Base-by-base conservation (phyloP, 2,113 vertebrate genomes). In the Panthera leo region DNA sequence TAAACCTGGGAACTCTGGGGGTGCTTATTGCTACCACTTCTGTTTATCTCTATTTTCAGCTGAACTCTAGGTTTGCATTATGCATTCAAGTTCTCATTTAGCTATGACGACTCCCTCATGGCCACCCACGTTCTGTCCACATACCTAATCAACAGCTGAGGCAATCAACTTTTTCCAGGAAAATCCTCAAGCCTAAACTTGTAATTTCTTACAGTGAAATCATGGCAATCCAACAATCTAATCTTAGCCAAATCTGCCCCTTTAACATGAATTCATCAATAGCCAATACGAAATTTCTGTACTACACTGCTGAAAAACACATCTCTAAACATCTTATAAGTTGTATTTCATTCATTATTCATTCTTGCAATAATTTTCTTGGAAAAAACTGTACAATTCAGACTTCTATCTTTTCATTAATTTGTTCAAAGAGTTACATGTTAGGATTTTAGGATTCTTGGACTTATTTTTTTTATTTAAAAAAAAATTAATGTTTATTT, bases 361-460 rank as follows among this genome's bases (percentile, higher is more conserved):
- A 51, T 80, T 76, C 51, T 94, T 91, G 18, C 3, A 42, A 75
- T 36, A 88, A 63, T 79, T 93, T 21, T 55, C 42, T 92, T 73
- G 23, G 39, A 65, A 95, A 92, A 90, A 36, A 68, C 5, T 87
- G 5, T 45, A 39, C 25, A 45, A 67, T 55, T 90, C n/a, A 90
- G 93, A 89, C 34, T 82, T 89, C 58, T 65, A 79, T 65, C 19
- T 65, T 93, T 80, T 89, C 39, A 71, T 88, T 94, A 75, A 80
- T 80, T 84, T 97, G 51, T 68, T 94, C 92, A 85, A 91, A 67
- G 63, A 84, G 55, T 48, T 76, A 87, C 16, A 67, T 15, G 76
- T 39, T 65, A 51, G 83, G 27, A 86, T 95, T 96, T 90, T 79
- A 75, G 91, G 55, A 36, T 86, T 93, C 34, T 23, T 95, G 36